phyloP scores from a whole-genome alignment of 2,113 vertebrate genomes.

The Natator depressus region DNA sequence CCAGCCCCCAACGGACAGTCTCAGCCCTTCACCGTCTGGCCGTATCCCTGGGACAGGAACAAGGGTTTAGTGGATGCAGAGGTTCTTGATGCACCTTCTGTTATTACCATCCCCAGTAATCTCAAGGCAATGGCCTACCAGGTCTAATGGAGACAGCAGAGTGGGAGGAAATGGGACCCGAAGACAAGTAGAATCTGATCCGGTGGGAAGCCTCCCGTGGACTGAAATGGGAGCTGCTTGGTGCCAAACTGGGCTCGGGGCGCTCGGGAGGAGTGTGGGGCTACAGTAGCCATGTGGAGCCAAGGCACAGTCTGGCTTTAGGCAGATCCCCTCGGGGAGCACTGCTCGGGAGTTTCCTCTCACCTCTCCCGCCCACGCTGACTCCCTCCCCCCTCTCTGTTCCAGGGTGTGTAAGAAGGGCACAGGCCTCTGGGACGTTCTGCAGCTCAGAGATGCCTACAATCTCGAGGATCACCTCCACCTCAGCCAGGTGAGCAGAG shows the following conservation, averaged over 20 bases:
- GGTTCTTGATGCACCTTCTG: neutral
- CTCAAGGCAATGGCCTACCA: no score
- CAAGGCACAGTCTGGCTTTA: neutral
- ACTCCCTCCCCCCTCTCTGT: neutral
- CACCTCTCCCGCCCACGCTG: neutral
- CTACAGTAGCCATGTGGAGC: neutral
- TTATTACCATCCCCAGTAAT: neutral
- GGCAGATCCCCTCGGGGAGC: neutral
- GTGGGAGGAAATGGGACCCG: neutral
- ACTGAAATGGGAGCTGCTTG: neutral
- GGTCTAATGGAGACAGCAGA: neutral
- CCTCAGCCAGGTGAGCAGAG: constrained; percentile 67
- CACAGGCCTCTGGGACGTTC: constrained; percentile 75
- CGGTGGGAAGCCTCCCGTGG: neutral
- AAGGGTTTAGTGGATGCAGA: neutral
- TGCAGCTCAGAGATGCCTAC: constrained; percentile 70
- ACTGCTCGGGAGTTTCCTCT: neutral
- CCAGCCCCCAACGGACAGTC: neutral
- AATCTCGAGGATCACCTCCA: constrained; percentile 74
- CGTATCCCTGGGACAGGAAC: neutral
- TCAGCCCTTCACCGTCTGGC: neutral
- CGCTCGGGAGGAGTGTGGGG: neutral
- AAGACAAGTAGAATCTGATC: neutral
- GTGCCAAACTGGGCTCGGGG: neutral
- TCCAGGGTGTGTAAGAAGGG: constrained; percentile 78